A percentile compares a stretch with the other conserved stretches of the same genome.
Evolutionary conservation across 2,797 vertebrate genomes (phyloP).

Genomic region (Ctenopoma multispine): DNA sequence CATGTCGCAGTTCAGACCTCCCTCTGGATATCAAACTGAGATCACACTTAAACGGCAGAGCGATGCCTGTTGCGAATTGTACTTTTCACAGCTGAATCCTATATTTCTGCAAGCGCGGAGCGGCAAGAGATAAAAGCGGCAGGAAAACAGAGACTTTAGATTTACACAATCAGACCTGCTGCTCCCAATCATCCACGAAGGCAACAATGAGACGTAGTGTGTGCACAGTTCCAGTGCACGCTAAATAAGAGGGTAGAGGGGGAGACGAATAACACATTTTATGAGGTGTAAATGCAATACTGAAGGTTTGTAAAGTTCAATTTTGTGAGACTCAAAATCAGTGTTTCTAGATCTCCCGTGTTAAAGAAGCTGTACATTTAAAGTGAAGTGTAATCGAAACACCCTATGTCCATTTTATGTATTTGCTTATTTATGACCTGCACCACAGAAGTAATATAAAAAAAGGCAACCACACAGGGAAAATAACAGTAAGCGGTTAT

Average conservation of each 20-base stretch:
- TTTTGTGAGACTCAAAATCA: background rate
- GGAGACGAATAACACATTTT: background rate
- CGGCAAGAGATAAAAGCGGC: slow-evolving; percentile 52
- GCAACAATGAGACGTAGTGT: slow-evolving; percentile 36
- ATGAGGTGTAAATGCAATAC: background rate
- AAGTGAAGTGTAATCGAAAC: background rate
- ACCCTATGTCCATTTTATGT: background rate
- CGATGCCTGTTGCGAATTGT: slow-evolving; percentile 55
- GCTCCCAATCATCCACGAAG: slow-evolving; percentile 74
- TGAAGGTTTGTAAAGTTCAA: background rate
- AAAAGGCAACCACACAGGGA: slow-evolving; percentile 6
- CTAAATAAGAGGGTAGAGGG: slow-evolving; percentile 25
- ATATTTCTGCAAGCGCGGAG: slow-evolving; percentile 35
- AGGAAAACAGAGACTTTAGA: slow-evolving; percentile 54
- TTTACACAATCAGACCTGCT: slow-evolving; percentile 70
- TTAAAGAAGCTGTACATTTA: slow-evolving; percentile 9
- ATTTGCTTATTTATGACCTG: slow-evolving; percentile 24
- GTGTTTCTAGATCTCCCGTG: background rate
- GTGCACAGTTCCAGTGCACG: slow-evolving; percentile 26
- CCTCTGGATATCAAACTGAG: slow-evolving; percentile 54
- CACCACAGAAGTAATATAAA: slow-evolving; percentile 15
- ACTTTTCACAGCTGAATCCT: slow-evolving; percentile 65
- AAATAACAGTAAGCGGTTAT: slow-evolving; percentile 23
- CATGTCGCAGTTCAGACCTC: slow-evolving; percentile 38
- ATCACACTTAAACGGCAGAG: slow-evolving; percentile 49